Base-by-base conservation (phyloP, 2,888 invertebrate genomes). In the Apotomis capreana region DNA sequence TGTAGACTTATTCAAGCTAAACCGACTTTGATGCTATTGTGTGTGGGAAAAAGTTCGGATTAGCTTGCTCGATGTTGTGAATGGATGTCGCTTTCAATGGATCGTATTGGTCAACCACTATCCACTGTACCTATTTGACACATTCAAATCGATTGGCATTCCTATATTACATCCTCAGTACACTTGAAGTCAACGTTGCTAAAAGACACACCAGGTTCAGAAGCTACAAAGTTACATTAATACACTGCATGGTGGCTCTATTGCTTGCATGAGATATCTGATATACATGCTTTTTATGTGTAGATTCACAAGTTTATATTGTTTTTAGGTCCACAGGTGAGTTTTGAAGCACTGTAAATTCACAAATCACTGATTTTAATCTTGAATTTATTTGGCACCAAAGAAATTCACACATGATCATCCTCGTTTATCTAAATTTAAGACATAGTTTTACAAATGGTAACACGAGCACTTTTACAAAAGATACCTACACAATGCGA, bases 81-180 rank as follows among this genome's bases (percentile, higher is more conserved):
- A 83, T 93, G 91, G 91, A 89, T 93, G 93, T 93, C 87, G 93
- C 93, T 93, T 93, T 90, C 87, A 88, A 88, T 91, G 91, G 91
- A 91, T 91, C 89, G 88, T 89, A 89, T 88, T 82, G 91, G 90
- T 91, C 87, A 89, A 87, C 84, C 88, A 90, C 90, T 81, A 83
- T 87, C 88, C 88, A 90, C 90, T 85, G 78, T 87, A 84, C 84
- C 79, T 83, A 40, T 82, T 81, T 83, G 84, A 87, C 88, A 92
- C 87, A 84, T 83, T 81, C 81, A 84, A 83, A 83, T 83, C 78
- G 85, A 88, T 87, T 86, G 86, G 87, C 85, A 86, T 80, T 81
- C 75, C 79, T 76, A 82, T 81, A 80, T 74, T 73, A 84, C 80
- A 82, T 80, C 82, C 83, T 81, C 83, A 84, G 83, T 82, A 89